phyloP scores from a whole-genome alignment of 1,140 invertebrate species.

The Cotesia glomerata region DNA sequence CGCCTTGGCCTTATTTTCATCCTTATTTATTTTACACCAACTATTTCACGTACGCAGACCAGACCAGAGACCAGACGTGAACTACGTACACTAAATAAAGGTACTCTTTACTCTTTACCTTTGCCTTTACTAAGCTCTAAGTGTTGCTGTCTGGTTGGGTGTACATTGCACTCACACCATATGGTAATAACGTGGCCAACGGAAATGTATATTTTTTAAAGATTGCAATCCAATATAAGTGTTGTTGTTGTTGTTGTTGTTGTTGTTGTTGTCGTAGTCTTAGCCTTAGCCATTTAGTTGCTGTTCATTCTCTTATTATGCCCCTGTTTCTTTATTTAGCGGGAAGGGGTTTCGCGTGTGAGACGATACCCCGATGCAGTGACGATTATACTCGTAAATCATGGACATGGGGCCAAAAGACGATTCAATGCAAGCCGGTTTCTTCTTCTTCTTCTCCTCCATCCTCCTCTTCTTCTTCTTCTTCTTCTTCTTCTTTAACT shows the following conservation, averaged over 20 bases:
- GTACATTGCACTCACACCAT: slow-evolving; percentile 3
- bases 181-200: slow-evolving; percentile 5
- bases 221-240: neutral
- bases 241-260: too few species aligned
- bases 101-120: too few species aligned
- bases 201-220: slow-evolving; percentile 3
- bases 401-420: neutral
- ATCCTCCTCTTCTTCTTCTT: neutral
- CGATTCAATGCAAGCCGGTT: slow-evolving; percentile 14
- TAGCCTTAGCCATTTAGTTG: neutral
- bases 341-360: slow-evolving; percentile 1
- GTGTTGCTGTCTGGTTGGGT: neutral
- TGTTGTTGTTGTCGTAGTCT: neutral
- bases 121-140: neutral
- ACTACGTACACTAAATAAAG: neutral
- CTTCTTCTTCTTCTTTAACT: neutral
- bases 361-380: neutral
- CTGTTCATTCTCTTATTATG: neutral
- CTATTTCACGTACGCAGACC: slow-evolving; percentile 11
- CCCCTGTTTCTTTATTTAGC: neutral
- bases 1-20: slow-evolving; percentile 37
- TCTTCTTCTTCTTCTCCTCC: neutral
- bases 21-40: neutral
- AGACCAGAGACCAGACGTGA: neutral
- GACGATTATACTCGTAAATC: slow-evolving; percentile 19